These are phyloP conservation scores for Scelioninae gen. 2 DNA, from an alignment of 2,888 invertebrate species.

Conservation along the genomic window DNA sequence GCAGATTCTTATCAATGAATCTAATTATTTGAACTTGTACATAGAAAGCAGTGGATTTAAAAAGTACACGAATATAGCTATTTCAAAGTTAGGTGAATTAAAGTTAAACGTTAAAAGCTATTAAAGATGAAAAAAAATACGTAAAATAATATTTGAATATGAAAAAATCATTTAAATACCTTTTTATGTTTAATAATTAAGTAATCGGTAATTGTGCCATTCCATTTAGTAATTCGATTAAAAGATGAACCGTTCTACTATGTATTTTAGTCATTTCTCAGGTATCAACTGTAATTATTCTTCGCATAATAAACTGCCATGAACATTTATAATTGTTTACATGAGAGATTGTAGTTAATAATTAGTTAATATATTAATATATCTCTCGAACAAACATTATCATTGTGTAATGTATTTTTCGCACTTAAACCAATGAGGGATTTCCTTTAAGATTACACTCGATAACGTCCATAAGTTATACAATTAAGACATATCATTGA, in stretches of 20 bases:
- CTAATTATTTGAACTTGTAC: slow-evolving; percentile 31
- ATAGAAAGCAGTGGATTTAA: slow-evolving; percentile 35
- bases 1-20: slow-evolving; percentile 24
- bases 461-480: background rate
- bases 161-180: background rate
- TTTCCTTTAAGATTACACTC: background rate
- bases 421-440: background rate
- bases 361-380: slow-evolving; percentile 10
- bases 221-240: background rate
- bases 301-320: slow-evolving; percentile 17
- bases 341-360: too few species aligned
- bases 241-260: too few species aligned
- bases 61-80: slow-evolving; percentile 6
- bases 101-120: slow-evolving; percentile 19
- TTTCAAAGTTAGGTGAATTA: slow-evolving; percentile 11
- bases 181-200: background rate
- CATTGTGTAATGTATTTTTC: too few species aligned
- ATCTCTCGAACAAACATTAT: background rate
- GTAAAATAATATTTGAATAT: slow-evolving; percentile 17
- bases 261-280: background rate
- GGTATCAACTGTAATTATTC: background rate
- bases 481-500: slow-evolving; percentile 37
- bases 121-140: slow-evolving; percentile 13
- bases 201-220: background rate
- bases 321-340: slow-evolving; percentile 10